phyloP scores from a whole-genome alignment of 1,140 invertebrate genomes.

The Aphelenchoides fujianensis region DNA sequence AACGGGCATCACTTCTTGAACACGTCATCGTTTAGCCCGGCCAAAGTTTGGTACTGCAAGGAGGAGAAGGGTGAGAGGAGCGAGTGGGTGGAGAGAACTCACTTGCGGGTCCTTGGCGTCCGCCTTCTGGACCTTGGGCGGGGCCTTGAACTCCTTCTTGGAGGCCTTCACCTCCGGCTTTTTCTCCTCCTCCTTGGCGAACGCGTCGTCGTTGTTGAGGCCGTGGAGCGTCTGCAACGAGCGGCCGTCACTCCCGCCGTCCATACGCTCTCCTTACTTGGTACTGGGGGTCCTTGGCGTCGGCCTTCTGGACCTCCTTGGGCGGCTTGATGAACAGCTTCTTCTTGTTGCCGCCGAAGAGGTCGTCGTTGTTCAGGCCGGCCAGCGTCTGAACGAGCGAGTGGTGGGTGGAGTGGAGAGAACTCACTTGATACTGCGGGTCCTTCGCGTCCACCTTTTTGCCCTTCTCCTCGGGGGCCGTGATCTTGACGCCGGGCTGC shows the following conservation, averaged over 20 bases:
- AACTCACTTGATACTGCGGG: constrained; percentile 2
- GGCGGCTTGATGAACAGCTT: no score
- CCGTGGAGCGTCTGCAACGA: no score
- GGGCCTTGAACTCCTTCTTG: constrained; percentile 16
- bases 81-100: constrained; percentile 12
- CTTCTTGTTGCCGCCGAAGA: constrained; percentile 18
- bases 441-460: constrained; percentile 13
- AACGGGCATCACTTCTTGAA: constrained; percentile 35
- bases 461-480: not conserved
- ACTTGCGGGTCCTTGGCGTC: constrained; percentile 24
- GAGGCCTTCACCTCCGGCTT: no score
- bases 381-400: constrained; percentile 7
- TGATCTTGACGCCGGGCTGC: not conserved
- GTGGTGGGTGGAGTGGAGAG: not conserved
- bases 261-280: no score
- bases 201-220: no score
- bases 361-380: constrained; percentile 14
- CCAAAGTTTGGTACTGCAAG: constrained; percentile 46
- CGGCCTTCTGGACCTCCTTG: constrained; percentile 19
- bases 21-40: constrained; percentile 37
- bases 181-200: no score
- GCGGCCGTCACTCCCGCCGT: no score
- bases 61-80: not conserved
- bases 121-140: constrained; percentile 18
- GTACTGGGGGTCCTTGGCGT: constrained; percentile 26